Percentiles rank a stretch among this genome's conserved stretches.
Conservation (phyloP, 2,113 vertebrate genomes). For the Centropristis striata region DNA sequence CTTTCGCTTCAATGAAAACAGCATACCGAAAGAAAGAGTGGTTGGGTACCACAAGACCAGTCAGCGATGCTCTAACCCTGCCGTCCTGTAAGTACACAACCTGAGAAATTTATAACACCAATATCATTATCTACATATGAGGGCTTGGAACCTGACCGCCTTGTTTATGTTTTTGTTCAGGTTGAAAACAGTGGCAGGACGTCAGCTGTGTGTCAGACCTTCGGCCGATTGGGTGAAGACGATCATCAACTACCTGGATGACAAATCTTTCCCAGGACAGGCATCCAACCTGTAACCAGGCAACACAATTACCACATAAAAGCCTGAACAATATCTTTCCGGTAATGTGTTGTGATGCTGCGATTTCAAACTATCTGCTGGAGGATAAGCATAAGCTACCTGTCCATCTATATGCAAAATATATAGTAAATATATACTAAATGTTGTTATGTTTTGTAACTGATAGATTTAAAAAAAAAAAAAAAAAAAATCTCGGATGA, state of each 20-base stretch:
- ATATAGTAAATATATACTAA: background rate
- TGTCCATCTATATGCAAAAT: background rate
- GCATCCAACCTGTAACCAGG: slow-evolving; percentile 51
- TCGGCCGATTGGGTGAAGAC: slow-evolving; percentile 74
- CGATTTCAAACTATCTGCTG: background rate
- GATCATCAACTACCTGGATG: slow-evolving; percentile 62
- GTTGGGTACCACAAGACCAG: slow-evolving; percentile 71
- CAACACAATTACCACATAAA: rapidly evolving
- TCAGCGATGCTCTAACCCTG: slow-evolving; percentile 77
- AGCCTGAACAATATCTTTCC: background rate
- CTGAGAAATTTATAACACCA: rapidly evolving
- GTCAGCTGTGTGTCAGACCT: slow-evolving; percentile 71
- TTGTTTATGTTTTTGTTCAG: slow-evolving; percentile 58
- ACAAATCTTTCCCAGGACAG: slow-evolving; percentile 1
- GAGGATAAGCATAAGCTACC: background rate
- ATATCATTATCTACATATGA: background rate
- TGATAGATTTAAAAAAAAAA: no score
- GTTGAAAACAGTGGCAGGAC: slow-evolving; percentile 61
- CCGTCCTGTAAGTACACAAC: slow-evolving; percentile 75
- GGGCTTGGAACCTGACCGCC: background rate
- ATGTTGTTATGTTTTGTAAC: slow-evolving; percentile 1
- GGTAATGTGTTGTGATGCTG: background rate
- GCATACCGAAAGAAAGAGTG: slow-evolving; percentile 33
- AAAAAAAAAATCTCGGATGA: no score
- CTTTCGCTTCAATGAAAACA: slow-evolving; percentile 50